Evolutionary conservation across 2,888 invertebrate genomes (phyloP), one percentile per base, ranked within the genome.

Genomic region (Rhamnusium bicolor): DNA sequence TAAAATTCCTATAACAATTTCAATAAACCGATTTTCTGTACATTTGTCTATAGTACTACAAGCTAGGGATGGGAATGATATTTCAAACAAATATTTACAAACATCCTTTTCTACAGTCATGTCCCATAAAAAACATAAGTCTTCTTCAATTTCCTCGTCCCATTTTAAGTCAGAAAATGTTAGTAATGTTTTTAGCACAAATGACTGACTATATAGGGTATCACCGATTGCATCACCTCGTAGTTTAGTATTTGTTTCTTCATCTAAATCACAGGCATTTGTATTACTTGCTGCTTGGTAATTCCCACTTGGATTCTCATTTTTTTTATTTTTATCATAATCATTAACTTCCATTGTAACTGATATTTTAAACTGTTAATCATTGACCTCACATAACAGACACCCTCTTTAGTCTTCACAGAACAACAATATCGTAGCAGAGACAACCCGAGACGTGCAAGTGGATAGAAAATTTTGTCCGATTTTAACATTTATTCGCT

Each of bases 61-160:
- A 14, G 93, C 91, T 16, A 95, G 88, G 69, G 92, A 91, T 3
- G 94, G 89, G 72, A 93, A 92, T 74, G 94, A 91, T 74, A 94
- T 91, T 79, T 92, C 89, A 69, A 93, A 87, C 10, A 96, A 88
- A 83, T 93, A 93, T 51, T 90, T 83, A 8, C 94, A 94, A 0
- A 96, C 93, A 83, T 95, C 95, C 77, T 91, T 90, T 79, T 96
- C 94, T 0, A 93, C 90, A 0, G 95, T 94, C 95, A 95, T 96
- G 80, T 96, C 95, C 96, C 96, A 96, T 0, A 96, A 86, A 5
- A 92, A 91, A 83, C 95, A 94, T 46, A 96, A 89, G 82, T 95
- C 93, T 21, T 91, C 91, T 88, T 96, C 95, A 60, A 95, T 88
- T 0, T 91, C 88, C 72, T 91, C 89, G 67, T 90, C 90, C 85